Percentiles rank a stretch among this genome's conserved stretches.
These are phyloP conservation scores for Apus apus DNA, from an alignment of 2,113 vertebrate genomes.

Conservation along the genomic window DNA sequence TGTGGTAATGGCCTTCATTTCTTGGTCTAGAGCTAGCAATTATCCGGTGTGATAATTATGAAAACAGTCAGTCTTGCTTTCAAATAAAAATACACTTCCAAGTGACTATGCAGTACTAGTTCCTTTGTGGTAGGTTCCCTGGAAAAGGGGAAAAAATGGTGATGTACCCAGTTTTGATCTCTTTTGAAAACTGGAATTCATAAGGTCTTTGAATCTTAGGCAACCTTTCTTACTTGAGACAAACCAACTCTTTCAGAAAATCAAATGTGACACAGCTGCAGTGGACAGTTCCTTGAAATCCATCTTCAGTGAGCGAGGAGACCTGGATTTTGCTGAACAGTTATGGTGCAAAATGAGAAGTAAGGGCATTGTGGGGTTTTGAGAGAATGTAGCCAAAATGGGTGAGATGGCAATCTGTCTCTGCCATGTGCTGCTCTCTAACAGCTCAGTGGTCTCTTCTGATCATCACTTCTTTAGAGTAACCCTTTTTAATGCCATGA, in stretches of 20 bases:
- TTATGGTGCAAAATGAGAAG: conserved; percentile 93
- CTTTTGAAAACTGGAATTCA: neutral
- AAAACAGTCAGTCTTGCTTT: neutral
- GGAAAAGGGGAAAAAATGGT: neutral
- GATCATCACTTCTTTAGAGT: neutral
- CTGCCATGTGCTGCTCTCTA: neutral
- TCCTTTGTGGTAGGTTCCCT: neutral
- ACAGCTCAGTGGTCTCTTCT: neutral
- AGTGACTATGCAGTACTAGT: neutral
- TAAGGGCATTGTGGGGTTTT: conserved; percentile 60
- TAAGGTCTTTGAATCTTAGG: neutral
- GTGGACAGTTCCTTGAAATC: conserved; percentile 80
- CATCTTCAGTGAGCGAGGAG: conserved; percentile 81
- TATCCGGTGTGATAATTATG: neutral
- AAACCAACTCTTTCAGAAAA: conserved; percentile 47
- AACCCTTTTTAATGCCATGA: neutral
- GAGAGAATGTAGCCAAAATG: neutral
- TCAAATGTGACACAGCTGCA: conserved; percentile 72
- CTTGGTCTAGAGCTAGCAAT: neutral
- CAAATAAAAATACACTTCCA: neutral
- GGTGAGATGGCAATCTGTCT: neutral
- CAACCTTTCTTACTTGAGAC: neutral
- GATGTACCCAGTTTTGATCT: neutral
- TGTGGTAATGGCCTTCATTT: neutral
- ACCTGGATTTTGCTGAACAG: conserved; percentile 93